Base-by-base conservation (phyloP, 2,888 invertebrate species). In the Adelognathus sp. region DNA sequence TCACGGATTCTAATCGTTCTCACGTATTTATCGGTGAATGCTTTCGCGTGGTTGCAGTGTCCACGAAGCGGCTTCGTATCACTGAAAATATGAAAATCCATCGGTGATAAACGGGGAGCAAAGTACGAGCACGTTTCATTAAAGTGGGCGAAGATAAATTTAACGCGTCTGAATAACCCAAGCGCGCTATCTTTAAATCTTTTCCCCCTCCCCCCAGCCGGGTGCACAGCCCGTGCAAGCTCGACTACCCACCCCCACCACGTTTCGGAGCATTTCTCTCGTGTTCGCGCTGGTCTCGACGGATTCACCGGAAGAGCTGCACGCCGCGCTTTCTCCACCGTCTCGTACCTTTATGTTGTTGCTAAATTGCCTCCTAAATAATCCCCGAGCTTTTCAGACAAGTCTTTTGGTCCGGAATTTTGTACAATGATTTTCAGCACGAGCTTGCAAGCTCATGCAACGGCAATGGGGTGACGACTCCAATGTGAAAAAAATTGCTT, bases 321-420 rank as follows among this genome's bases (percentile, higher is more conserved):
- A 36, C 29, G n/a, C 16, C 52, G 29, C n/a, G n/a, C n/a, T n/a
- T 67, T 67, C 54, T 29, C 54, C 7, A 27, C 36, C 29, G 18
- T 54, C 56, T 41, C 58, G 50, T 79, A 77, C 77, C 75, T 73
- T 81, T 79, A 73, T 81, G 76, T 82, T 74, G 77, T 77, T 72
- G 64, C 69, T 82, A 80, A 83, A 83, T 83, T 83, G 83, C 82
- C 76, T 83, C 67, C 79, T 82, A 82, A 77, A 82, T 83, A 81
- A 83, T 81, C 72, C 82, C 70, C 67, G 58, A 76, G 67, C 69
- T 27, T 36, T 29, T 39, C 33, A 31, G 44, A 29, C 9, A 60
- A 27, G 39, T 24, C 71, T 61, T 41, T 66, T 41, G 31, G 54
- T 29, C 56, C 76, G 54, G n/a, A n/a, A n/a, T 31, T 63, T 77